A percentile compares a stretch with the other conserved stretches of the same genome.
Evolutionary conservation across 2,888 invertebrate genomes (phyloP).

Genomic region (Serripes groenlandicus): DNA sequence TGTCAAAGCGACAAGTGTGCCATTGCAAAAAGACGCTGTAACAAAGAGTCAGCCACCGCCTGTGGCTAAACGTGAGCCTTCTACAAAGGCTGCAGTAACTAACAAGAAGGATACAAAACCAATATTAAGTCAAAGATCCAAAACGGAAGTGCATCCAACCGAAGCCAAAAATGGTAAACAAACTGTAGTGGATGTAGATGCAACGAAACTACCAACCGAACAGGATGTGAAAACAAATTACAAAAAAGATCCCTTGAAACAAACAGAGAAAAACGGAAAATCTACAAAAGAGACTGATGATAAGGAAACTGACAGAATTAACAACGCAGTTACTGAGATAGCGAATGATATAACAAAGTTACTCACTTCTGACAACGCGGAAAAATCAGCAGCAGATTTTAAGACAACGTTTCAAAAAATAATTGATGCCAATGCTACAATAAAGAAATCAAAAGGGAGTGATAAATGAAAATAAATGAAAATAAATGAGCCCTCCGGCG

Average conservation of each 20-base stretch:
- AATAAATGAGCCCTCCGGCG: neutral
- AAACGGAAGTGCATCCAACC: neutral
- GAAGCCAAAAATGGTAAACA: neutral
- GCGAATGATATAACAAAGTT: constrained; percentile 19
- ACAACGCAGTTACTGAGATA: constrained; percentile 17
- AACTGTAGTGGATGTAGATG: too few relatives aligned
- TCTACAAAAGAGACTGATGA: neutral
- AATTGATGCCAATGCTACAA: constrained; percentile 8
- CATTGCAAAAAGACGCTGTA: neutral
- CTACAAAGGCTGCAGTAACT: neutral
- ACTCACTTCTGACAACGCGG: constrained; percentile 11
- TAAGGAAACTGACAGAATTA: neutral
- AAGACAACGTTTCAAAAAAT: constrained; percentile 6
- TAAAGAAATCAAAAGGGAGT: neutral
- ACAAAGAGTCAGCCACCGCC: neutral
- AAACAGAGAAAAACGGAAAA: neutral
- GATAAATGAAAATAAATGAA: neutral
- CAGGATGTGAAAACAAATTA: neutral
- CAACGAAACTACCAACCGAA: neutral
- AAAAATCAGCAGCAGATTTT: constrained; percentile 13
- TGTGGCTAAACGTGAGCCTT: neutral
- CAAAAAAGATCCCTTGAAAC: neutral
- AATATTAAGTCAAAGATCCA: neutral
- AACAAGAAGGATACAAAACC: neutral
- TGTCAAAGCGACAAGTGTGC: neutral